A percentile compares a stretch with the other conserved stretches of the same genome.
Conservation (phyloP, 1,140 invertebrate genomes). For the Nixonia krombeini region DNA sequence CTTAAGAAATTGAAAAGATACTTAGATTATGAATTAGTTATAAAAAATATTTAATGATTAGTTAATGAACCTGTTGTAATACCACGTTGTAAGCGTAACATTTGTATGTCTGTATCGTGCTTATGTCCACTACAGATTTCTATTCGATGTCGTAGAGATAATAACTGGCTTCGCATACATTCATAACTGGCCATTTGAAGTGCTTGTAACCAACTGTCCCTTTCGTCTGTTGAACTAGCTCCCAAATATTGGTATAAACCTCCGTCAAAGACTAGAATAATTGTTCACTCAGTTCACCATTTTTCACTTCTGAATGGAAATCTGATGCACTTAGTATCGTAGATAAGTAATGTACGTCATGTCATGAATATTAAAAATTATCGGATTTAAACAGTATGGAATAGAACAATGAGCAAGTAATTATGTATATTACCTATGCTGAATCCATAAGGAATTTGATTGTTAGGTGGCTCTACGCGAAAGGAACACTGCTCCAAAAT, state of each 20-base stretch:
- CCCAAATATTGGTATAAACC: constrained; percentile 85
- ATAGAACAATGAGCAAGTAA: too few relatives aligned
- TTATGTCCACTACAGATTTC: constrained; percentile 74
- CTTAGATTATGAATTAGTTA: constrained; percentile 17
- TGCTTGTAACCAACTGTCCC: constrained; percentile 89
- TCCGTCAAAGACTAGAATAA: constrained; percentile 83
- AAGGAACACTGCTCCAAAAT: constrained; percentile 89
- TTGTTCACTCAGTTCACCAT: neutral
- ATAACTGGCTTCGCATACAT: constrained; percentile 83
- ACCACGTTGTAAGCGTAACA: constrained; percentile 78
- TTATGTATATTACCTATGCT: constrained; percentile 72
- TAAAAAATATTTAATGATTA: constrained; percentile 16
- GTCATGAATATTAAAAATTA: too few relatives aligned
- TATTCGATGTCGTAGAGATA: constrained; percentile 77
- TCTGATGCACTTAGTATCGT: too few relatives aligned
- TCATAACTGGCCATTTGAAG: constrained; percentile 89
- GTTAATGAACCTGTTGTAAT: constrained; percentile 72
- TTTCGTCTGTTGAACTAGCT: constrained; percentile 83
- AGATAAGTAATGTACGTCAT: too few relatives aligned
- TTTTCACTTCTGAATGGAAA: too few relatives aligned
- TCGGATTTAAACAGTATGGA: too few relatives aligned
- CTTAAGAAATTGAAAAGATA: too few relatives aligned
- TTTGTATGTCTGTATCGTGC: constrained; percentile 78
- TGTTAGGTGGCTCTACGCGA: constrained; percentile 77
- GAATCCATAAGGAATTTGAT: constrained; percentile 67